Base-by-base conservation (phyloP, 1,140 invertebrate species). In the Episyrphus balteatus region DNA sequence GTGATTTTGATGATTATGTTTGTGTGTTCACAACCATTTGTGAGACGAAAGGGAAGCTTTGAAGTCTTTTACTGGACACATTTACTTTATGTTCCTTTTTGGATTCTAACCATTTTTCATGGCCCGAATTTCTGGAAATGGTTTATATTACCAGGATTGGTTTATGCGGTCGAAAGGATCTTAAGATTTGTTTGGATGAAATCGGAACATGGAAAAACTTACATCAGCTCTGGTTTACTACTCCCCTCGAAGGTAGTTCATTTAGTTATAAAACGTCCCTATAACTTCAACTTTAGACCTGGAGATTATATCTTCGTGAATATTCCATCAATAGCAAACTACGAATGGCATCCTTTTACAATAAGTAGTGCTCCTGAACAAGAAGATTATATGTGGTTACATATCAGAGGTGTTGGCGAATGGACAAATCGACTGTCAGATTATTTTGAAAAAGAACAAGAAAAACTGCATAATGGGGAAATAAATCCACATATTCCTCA, bases 281-380 rank as follows among this genome's bases (percentile, higher is more conserved):
- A 78, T 0, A 80, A 88, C 58, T 95, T 97, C 61, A 78, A 86
- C 53, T 97, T 86, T 68, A 82, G 84, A 62, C 89, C 92, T 0
- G 94, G 93, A 0, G 94, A 97, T 70, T 98, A 96, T 61, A 80
- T 96, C 13, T 97, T 92, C 58, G 82, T 96, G 1, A 92, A 93
- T 62, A 86, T 98, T 48, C 93, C 93, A 0, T 79, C 77, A 6
- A 92, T 97, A 52, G 91, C 94, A 1, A 82, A 81, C 44, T 92
- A 89, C 61, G 94, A 97, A 70, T 97, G 92, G 92, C 93, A 97
- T 80, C 92, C 93, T 1, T 96, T 98, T 58, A 96, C 93, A 1
- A 89, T 97, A 52, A 94, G 91, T 71, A 93, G 89, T 57, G 90
- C 92, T 15, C 93, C 93, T 0, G 92, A 97, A 72, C 83, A 93